A percentile compares a stretch with the other conserved stretches of the same genome.
Conservation (phyloP, 2,888 invertebrate genomes). For the Hirtodrosophila confusa region DNA sequence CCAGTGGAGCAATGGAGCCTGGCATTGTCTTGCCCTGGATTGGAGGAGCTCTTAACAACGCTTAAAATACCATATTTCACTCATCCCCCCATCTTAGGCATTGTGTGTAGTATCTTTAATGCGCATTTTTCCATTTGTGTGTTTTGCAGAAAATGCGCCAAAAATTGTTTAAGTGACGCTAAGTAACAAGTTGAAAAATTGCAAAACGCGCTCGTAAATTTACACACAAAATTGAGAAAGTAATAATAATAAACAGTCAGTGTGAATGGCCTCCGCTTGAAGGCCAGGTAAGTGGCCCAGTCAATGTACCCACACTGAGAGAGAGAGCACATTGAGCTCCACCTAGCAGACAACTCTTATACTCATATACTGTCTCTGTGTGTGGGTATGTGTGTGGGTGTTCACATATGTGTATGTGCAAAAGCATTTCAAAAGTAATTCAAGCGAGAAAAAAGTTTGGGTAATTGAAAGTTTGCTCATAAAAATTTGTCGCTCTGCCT, state of each 20-base stretch:
- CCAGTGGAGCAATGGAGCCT: slow-evolving; percentile 11
- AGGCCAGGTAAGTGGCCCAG: slow-evolving; percentile 41
- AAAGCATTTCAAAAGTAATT: slow-evolving; percentile 75
- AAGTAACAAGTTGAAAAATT: slow-evolving; percentile 77
- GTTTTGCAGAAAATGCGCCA: slow-evolving; percentile 38
- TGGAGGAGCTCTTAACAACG: slow-evolving; percentile 25
- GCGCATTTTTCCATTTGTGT: slow-evolving; percentile 9
- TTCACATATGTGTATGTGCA: slow-evolving; percentile 15
- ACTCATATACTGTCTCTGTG: slow-evolving; percentile 7
- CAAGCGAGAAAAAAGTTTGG: slow-evolving; percentile 76
- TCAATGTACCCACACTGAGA: slow-evolving; percentile 17
- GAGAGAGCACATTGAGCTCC: slow-evolving; percentile 21
- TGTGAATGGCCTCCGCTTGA: slow-evolving; percentile 27
- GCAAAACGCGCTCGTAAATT: slow-evolving; percentile 67
- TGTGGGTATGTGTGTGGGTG: slow-evolving; percentile 3
- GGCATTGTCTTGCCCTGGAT: slow-evolving; percentile 43
- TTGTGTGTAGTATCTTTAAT: slow-evolving; percentile 22
- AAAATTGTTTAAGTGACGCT: slow-evolving; percentile 67
- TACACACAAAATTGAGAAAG: slow-evolving; percentile 60
- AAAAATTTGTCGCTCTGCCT: slow-evolving; percentile 73
- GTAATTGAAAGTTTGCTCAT: slow-evolving; percentile 79
- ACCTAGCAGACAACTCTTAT: slow-evolving; percentile 16
- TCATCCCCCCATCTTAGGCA: slow-evolving; percentile 3
- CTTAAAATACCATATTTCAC: slow-evolving; percentile 51
- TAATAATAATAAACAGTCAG: slow-evolving; percentile 68